Conservation (phyloP, 2,113 vertebrate genomes). For the Mobula birostris region DNA sequence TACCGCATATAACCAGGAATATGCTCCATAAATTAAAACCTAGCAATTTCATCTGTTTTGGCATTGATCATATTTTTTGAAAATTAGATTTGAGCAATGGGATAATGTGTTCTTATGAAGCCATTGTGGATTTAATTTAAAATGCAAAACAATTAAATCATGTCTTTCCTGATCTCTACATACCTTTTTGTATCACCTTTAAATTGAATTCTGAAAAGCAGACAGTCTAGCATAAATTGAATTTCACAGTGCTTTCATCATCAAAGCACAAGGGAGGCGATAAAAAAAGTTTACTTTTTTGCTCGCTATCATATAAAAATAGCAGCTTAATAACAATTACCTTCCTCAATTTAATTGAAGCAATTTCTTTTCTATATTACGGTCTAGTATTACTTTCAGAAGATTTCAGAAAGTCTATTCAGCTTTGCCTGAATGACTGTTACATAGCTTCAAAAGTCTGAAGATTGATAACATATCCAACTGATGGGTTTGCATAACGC, state of each 20-base stretch:
- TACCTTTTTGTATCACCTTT: slow-evolving; percentile 20
- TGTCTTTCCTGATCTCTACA: slow-evolving; percentile 19
- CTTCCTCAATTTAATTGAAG: background rate
- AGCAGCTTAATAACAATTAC: slow-evolving; percentile 24
- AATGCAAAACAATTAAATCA: slow-evolving; percentile 34
- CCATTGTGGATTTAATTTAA: background rate
- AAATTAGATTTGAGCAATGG: slow-evolving; percentile 18
- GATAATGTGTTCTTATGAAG: slow-evolving; percentile 25
- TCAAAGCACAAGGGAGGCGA: slow-evolving; percentile 1
- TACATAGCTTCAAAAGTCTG: background rate
- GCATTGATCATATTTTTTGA: slow-evolving; percentile 3
- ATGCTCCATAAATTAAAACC: background rate
- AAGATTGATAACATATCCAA: background rate
- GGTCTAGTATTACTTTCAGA: background rate
- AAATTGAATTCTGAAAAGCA: slow-evolving; percentile 31
- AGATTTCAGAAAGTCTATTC: background rate
- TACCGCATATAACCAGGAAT: background rate
- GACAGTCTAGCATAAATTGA: slow-evolving; percentile 11
- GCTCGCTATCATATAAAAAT: slow-evolving; percentile 10
- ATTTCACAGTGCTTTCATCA: slow-evolving; percentile 28
- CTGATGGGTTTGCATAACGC: background rate
- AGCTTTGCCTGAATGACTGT: background rate
- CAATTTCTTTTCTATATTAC: background rate
- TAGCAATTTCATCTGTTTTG: background rate
- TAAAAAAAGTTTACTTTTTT: slow-evolving; percentile 11